Percentiles rank a stretch among this genome's conserved stretches.
Conservation (phyloP, 2,113 vertebrate genomes). For the Phalacrocorax pelagicus region DNA sequence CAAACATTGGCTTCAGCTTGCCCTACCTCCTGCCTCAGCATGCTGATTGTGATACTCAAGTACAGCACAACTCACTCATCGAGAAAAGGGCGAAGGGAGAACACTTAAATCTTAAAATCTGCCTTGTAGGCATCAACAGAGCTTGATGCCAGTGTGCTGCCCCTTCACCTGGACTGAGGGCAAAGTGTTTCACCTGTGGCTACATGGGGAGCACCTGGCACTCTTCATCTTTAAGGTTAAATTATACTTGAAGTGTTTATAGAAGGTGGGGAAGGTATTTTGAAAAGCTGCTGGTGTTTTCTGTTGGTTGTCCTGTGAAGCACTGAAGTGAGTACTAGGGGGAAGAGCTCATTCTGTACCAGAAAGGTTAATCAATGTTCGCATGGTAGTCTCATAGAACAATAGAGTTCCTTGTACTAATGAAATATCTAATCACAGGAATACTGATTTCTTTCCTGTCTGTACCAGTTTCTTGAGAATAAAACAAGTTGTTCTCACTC, state of each 20-base stretch:
- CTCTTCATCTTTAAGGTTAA: neutral
- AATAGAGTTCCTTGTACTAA: neutral
- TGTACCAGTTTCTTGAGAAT: neutral
- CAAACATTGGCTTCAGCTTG: neutral
- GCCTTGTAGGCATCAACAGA: neutral
- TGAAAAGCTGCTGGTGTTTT: neutral
- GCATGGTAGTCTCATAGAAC: neutral
- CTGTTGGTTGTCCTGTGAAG: neutral
- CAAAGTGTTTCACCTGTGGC: neutral
- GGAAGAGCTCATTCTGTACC: neutral
- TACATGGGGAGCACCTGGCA: neutral
- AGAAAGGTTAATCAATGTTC: neutral
- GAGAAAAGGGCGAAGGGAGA: neutral
- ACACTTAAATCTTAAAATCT: neutral
- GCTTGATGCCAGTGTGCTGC: neutral
- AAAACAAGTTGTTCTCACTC: constrained; percentile 14
- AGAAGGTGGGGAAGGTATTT: neutral
- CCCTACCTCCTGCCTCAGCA: neutral
- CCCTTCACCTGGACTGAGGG: neutral
- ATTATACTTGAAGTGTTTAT: neutral
- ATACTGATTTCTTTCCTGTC: neutral
- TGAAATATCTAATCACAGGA: neutral
- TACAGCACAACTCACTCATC: neutral
- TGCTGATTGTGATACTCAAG: rapidly evolving
- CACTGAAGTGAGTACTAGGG: neutral